These are phyloP conservation scores for Cremastinae sp. DNA, from an alignment of 2,888 invertebrate species.

Conservation along the genomic window DNA sequence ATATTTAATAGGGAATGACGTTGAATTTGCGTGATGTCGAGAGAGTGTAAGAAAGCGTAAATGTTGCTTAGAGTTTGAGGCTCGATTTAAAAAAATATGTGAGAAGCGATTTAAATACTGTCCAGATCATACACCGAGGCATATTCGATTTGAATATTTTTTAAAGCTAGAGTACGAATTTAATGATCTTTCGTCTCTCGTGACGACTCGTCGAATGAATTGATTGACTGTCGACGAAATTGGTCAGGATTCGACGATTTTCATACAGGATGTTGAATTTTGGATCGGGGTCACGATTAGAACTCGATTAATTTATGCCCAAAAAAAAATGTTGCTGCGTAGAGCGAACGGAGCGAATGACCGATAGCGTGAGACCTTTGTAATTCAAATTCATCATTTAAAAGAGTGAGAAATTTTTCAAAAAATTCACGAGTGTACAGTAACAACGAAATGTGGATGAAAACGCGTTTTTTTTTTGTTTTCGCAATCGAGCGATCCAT, in stretches of 20 bases:
- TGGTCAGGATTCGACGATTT: neutral
- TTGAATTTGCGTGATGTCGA: constrained; percentile 37
- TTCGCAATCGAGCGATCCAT: constrained; percentile 52
- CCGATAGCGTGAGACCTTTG: neutral
- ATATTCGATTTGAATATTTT: constrained; percentile 17
- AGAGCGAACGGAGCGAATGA: neutral
- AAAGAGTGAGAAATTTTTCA: neutral
- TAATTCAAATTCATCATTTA: constrained; percentile 10
- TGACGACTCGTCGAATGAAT: constrained; percentile 3
- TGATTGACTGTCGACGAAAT: neutral
- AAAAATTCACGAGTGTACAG: constrained; percentile 1
- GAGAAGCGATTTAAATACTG: constrained; percentile 43
- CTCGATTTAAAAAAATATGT: constrained; percentile 17
- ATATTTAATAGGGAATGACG: constrained; percentile 46
- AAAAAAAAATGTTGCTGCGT: neutral
- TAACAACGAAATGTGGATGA: constrained; percentile 14
- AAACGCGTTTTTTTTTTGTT: constrained; percentile 42
- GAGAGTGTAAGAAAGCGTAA: constrained; percentile 27
- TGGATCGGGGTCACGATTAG: constrained; percentile 9
- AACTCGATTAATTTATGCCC: constrained; percentile 26
- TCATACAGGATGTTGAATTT: constrained; percentile 46
- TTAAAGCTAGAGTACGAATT: neutral
- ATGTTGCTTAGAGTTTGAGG: constrained; percentile 31
- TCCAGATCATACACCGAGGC: constrained; percentile 52
- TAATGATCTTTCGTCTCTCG: constrained; percentile 1